Conservation (phyloP, 2,888 invertebrate genomes). For the Mystacides longicornis region DNA sequence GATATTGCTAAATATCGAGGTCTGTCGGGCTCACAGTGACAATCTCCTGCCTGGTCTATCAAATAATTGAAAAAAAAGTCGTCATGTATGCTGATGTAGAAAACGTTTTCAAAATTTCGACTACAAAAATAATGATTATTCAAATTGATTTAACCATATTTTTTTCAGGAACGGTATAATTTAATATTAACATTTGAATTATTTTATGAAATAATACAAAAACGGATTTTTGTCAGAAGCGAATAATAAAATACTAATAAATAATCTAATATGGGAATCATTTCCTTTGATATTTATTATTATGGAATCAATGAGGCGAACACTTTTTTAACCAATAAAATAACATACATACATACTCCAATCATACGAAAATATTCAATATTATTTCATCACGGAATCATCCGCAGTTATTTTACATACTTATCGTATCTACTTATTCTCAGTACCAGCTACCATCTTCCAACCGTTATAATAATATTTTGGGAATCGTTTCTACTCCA, state of each 20-base stretch:
- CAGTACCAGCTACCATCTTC: constrained; percentile 16
- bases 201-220: too few species aligned
- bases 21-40: too few species aligned
- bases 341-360: background rate
- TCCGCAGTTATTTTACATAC: background rate
- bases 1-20: too few species aligned
- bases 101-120: too few species aligned
- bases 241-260: constrained; percentile 9
- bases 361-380: background rate
- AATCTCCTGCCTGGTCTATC: too few species aligned
- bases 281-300: constrained; percentile 15
- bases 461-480: constrained; percentile 16
- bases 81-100: too few species aligned
- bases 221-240: background rate
- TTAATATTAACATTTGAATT: too few species aligned
- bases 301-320: constrained; percentile 20
- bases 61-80: too few species aligned
- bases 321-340: constrained; percentile 7
- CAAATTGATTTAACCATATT: too few species aligned
- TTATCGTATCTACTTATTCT: constrained; percentile 17
- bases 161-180: too few species aligned
- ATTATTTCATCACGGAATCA: background rate
- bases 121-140: too few species aligned
- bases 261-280: constrained; percentile 7
- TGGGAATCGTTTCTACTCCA: constrained; percentile 3